Conservation (phyloP, 2,113 vertebrate genomes). For the Tursiops truncatus region DNA sequence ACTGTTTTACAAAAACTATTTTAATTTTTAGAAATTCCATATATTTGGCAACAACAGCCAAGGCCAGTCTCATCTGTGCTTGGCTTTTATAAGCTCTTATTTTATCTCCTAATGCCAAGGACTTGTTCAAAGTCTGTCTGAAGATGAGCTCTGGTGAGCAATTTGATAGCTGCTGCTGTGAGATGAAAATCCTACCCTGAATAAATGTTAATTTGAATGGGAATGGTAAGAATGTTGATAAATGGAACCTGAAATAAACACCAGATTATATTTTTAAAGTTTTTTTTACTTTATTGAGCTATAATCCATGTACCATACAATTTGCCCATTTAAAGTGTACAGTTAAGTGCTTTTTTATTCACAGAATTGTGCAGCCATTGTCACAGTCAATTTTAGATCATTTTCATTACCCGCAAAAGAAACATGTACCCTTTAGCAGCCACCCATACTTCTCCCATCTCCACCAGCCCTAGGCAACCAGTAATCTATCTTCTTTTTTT, state of each 20-base stretch:
- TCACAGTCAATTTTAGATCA: not conserved
- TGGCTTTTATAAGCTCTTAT: no score
- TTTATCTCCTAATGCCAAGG: not conserved
- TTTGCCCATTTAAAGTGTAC: not conserved
- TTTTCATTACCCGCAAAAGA: not conserved
- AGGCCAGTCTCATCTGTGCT: no score
- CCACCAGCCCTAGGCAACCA: not conserved
- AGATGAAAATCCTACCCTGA: not conserved
- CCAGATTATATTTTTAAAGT: not conserved
- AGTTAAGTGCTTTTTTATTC: not conserved
- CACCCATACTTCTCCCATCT: not conserved
- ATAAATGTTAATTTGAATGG: conserved; percentile 2
- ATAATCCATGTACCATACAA: not conserved
- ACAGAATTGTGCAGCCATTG: not conserved
- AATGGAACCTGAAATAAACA: not conserved
- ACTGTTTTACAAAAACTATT: no score
- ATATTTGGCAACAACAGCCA: no score
- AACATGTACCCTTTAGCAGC: not conserved
- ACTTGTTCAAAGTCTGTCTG: not conserved
- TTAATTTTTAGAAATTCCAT: no score
- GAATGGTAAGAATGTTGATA: conserved; percentile 5
- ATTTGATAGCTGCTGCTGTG: not conserved
- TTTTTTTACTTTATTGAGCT: not conserved
- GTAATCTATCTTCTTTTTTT: not conserved
- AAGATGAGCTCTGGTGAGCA: not conserved